phyloP scores from a whole-genome alignment of 2,888 invertebrate species.

The Calameuta filiformis region DNA sequence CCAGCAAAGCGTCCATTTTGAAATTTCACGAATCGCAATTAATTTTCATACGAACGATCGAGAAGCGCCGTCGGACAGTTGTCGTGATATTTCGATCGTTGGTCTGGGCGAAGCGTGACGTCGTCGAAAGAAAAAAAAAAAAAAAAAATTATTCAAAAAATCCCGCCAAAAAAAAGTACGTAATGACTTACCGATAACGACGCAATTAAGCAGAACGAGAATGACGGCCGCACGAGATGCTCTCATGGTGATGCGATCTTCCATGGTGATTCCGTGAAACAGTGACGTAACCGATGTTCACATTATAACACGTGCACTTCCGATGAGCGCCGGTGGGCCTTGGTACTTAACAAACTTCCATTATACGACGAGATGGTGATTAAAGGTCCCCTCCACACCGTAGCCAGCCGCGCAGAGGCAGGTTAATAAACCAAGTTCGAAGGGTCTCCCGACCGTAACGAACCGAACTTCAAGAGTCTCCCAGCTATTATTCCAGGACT shows the following conservation, averaged over 20 bases:
- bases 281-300: constrained; percentile 29
- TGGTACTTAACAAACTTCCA: constrained; percentile 47
- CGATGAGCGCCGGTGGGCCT: constrained; percentile 16
- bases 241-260: constrained; percentile 42
- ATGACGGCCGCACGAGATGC: constrained; percentile 39
- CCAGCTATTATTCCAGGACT: not conserved
- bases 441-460: not conserved
- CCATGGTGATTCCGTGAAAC: constrained; percentile 18
- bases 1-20: not conserved
- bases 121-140: constrained; percentile 12
- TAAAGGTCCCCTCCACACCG: constrained; percentile 34
- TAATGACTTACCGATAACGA: constrained; percentile 53
- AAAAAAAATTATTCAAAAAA: constrained; percentile 9
- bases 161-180: not conserved
- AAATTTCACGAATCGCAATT: not conserved
- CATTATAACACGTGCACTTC: constrained; percentile 36
- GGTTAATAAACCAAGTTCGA: not conserved
- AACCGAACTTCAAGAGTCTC: not conserved
- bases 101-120: not conserved
- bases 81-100: not conserved
- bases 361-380: constrained; percentile 42
- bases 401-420: not conserved
- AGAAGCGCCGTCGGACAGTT: not conserved
- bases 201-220: constrained; percentile 44
- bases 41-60: not conserved